phyloP scores from a whole-genome alignment of 2,888 invertebrate species.

The Conchocele bisecta region DNA sequence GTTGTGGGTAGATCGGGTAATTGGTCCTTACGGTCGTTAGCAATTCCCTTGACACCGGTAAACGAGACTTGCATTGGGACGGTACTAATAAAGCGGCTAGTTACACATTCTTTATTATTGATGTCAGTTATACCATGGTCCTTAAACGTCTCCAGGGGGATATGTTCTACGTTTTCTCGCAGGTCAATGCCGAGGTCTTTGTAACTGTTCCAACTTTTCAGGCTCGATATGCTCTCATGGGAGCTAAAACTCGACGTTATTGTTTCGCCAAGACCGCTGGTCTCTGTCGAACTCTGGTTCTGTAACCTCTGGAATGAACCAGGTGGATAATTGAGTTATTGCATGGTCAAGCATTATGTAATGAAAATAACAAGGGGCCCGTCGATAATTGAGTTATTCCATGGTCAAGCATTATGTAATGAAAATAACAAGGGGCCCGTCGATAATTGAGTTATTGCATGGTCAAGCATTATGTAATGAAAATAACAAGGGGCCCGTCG shows the following conservation, averaged over 20 bases:
- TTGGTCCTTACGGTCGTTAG: background rate
- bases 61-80: background rate
- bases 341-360: too few relatives aligned
- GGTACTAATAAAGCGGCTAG: background rate
- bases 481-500: too few relatives aligned
- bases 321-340: too few relatives aligned
- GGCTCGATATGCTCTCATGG: conserved; percentile 74
- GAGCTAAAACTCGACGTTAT: conserved; percentile 75
- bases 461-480: too few relatives aligned
- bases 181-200: conserved; percentile 57
- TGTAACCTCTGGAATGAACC: conserved; percentile 66
- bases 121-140: too few relatives aligned
- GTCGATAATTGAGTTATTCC: too few relatives aligned
- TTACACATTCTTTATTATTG: background rate
- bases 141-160: background rate
- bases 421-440: too few relatives aligned
- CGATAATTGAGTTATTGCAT: too few relatives aligned
- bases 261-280: conserved; percentile 76
- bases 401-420: too few relatives aligned
- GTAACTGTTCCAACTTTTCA: conserved; percentile 42
- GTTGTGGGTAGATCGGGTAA: too few relatives aligned
- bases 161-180: conserved; percentile 38
- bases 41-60: background rate
- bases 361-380: too few relatives aligned
- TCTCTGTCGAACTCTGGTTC: conserved; percentile 77